Evolutionary conservation across 92 coral and sea anemone genomes (phyloP), one percentile per base, ranked within the genome.

Genomic region (Porites evermanni): DNA sequence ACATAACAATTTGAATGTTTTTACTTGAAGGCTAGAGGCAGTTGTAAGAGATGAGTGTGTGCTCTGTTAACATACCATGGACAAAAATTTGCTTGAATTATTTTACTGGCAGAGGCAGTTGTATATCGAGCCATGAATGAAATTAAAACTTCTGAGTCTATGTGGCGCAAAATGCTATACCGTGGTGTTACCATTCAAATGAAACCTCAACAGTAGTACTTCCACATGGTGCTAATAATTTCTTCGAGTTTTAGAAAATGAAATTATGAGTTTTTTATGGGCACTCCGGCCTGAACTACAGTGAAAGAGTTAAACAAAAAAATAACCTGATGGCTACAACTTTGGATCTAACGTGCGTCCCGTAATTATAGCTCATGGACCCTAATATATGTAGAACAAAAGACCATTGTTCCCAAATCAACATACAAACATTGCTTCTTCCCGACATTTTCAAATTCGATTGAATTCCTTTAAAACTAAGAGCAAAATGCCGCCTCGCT

Each of bases 391-490:
- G 20, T 60, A 21, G 80, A 70, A 92, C 91, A 89, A 91, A 85
- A 67, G 81, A 29, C 61, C 64, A 90, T 90, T 92, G 92, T 90
- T 68, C 44, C 61, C 73, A 70, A 89, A 94, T 84, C 90, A 83
- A 79, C 87, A 59, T 71, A 56, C 88, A 88, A 80, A 72, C 90
- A 38, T 47, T 71, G 77, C 79, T 89, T 79, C 80, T 87, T 90
- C 87, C 89, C 89, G 92, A 85, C 92, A 89, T 80, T 82, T 92
- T 82, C 87, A 84, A 89, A 92, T 84, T 90, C 95, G 93, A 79
- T 92, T 92, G 92, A 89, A 83, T 90, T 90, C 91, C 87, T 92
- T 93, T 77, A 81, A 90, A 94, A 64, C 89, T 70, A 76, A 88
- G 82, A 61, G 64, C 79, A 70, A 79, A 78, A 87, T 82, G 89